Evolutionary conservation across 2,888 invertebrate species (phyloP).

Genomic region (Hypselothyrea guttata): DNA sequence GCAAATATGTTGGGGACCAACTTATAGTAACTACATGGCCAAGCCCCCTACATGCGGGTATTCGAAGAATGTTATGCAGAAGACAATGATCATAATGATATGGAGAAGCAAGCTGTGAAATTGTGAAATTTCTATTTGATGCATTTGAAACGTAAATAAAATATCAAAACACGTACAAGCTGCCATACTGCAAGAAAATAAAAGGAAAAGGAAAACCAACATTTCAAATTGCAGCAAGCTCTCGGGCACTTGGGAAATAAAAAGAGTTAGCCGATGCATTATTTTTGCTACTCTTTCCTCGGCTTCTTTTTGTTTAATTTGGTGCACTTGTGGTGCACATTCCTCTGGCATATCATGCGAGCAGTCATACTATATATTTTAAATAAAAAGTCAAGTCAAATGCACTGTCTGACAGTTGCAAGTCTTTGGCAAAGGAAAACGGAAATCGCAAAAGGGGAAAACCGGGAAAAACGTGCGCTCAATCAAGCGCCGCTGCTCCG

Average conservation of each 20-base stretch:
- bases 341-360: not conserved
- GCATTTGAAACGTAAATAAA: constrained; percentile 38
- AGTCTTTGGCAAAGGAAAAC: constrained; percentile 24
- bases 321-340: constrained; percentile 12
- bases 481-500: constrained; percentile 67
- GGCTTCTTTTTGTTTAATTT: constrained; percentile 43
- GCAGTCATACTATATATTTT: constrained; percentile 38
- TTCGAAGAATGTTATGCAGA: not conserved
- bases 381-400: constrained; percentile 56
- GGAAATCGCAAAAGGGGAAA: constrained; percentile 27
- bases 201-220: constrained; percentile 30
- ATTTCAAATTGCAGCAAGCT: constrained; percentile 64
- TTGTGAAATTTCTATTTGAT: constrained; percentile 7
- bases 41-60: not conserved
- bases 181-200: constrained; percentile 2
- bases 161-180: constrained; percentile 54
- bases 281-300: too few species aligned
- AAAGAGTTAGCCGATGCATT: constrained; percentile 51
- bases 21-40: not conserved
- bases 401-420: constrained; percentile 44
- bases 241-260: constrained; percentile 61
- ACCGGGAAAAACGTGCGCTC: constrained; percentile 69
- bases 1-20: constrained; percentile 44
- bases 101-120: constrained; percentile 21
- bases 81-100: constrained; percentile 45